Percentiles rank a stretch among this genome's conserved stretches.
These are phyloP conservation scores for Arothron firmamentum DNA, from an alignment of 2,113 vertebrate species.

Conservation along the genomic window DNA sequence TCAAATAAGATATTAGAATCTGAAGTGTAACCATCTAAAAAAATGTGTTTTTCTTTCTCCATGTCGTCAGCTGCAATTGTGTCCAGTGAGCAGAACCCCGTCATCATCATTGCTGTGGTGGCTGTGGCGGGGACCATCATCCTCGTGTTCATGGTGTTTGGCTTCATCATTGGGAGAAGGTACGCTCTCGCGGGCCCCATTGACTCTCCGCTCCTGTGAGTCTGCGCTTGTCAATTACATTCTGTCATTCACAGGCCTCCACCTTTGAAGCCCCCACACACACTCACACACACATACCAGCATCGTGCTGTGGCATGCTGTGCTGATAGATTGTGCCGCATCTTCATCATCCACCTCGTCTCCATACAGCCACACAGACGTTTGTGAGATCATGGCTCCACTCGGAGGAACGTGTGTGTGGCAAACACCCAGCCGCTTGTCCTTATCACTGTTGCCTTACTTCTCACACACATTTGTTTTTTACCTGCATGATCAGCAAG, in stretches of 20 bases:
- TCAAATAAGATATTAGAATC: no score
- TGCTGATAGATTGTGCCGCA: constrained; percentile 56
- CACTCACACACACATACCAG: constrained; percentile 50
- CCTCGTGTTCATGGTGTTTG: constrained; percentile 98
- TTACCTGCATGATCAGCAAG: constrained; percentile 27
- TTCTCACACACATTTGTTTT: background rate
- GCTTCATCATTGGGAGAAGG: constrained; percentile 99
- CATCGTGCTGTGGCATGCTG: constrained; percentile 65
- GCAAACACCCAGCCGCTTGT: background rate
- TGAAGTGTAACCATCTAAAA: constrained; percentile 6
- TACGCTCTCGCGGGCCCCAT: constrained; percentile 81
- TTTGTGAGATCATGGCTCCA: no score
- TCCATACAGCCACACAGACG: constrained; percentile 19
- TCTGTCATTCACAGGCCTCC: constrained; percentile 71
- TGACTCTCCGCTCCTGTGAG: constrained; percentile 81
- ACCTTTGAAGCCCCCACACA: constrained; percentile 45
- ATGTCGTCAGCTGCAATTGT: constrained; percentile 85
- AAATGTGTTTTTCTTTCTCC: constrained; percentile 21
- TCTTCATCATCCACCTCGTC: background rate
- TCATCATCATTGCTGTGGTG: constrained; percentile 98
- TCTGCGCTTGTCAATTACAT: constrained; percentile 76
- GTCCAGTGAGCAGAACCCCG: constrained; percentile 97
- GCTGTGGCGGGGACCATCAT: constrained; percentile 98
- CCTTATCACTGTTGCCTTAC: background rate
- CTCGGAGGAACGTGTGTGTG: constrained; percentile 10